Base-by-base conservation (phyloP, 2,888 invertebrate species). In the Nomada fucata region DNA sequence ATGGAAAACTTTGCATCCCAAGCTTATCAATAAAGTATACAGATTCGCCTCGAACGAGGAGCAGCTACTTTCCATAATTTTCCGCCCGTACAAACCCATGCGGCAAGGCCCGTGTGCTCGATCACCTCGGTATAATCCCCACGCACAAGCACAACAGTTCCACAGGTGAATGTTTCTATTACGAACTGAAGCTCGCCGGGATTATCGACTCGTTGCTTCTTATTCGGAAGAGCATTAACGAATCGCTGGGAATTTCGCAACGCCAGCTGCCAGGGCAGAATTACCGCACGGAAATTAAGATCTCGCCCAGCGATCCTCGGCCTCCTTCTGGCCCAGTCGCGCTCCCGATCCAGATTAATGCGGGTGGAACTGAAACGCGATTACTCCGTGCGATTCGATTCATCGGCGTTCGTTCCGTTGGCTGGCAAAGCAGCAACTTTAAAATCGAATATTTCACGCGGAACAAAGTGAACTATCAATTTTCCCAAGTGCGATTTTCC, bases 391-490 rank as follows among this genome's bases (percentile, higher is more conserved):
- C 18, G n/a, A 65, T n/a, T 50, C 13, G 13, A 23, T 64, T 23
- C 20, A 42, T 20, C 0, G 20, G 20, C 4, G 42, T 44, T 63
- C 36, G 18, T 26, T 64, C 36, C 36, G 7, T 36, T 36, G 36
- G 36, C 5, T 36, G 36, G 36, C 7, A 36, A 36, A 36, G 36
- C 36, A 36, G 7, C 36, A 36, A 36, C 36, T 36, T 36, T 36
- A 20, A 50, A n/a, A 5, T 13, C 15, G 20, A 61, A 44, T 26
- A 42, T 13, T 76, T 53, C 29, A 3, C 36, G 15, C 20, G 70
- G 20, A 53, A 20, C 64, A 55, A 63, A 42, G 36, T 20, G 69
- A 79, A 69, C 63, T 79, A 79, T 79, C 80, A 79, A 79, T 79
- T 69, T 61, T 2, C 53, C 55, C 0, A 23, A 29, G 55, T 63